Evolutionary conservation across 2,888 invertebrate genomes (phyloP), one percentile per base, ranked within the genome.

Genomic region (Eustalomyia histrio): DNA sequence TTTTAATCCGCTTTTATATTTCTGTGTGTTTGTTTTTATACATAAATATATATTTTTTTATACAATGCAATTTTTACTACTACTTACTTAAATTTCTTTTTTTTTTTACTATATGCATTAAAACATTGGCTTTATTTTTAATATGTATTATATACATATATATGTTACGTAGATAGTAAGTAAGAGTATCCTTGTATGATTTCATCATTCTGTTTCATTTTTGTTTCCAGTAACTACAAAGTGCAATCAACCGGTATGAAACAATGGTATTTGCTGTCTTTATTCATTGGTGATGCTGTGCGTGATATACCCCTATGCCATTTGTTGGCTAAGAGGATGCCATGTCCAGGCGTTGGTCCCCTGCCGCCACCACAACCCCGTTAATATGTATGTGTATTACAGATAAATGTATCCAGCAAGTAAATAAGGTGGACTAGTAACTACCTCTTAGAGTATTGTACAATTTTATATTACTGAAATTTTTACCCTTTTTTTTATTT

Each of bases 211-310:
- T 79, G 52, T 63, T 78, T 76, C 47, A 14, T 69, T 76, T 61
- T 71, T 63, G 71, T 78, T 81, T 73, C 39, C 92, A 96, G 96
- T 86, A 94, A 95, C 87, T 96, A 96, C 92, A 95, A 95, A 90
- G 92, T 93, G 69, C 95, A 95, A 63, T 93, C 94, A 47, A 94
- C 94, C 85, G 93, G 93, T 85, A 93, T 93, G 87, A 95, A 96
- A 90, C 95, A 96, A 91, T 94, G 94, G 91, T 96, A 96, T 90
- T 92, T 97, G 47, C 93, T 96, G 83, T 96, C 96, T 88, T 95
- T 96, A 82, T 96, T 96, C 91, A 92, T 97, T 76, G 96, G 96
- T 33, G 95, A 97, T 91, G 95, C 96, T 87, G 94, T 96, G 79
- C 95, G 94, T 17, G 96, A 96, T 74, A 94, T 95, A 14, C 93